Conservation (phyloP, 1,140 invertebrate genomes). For the Coenobita brevimanus region DNA sequence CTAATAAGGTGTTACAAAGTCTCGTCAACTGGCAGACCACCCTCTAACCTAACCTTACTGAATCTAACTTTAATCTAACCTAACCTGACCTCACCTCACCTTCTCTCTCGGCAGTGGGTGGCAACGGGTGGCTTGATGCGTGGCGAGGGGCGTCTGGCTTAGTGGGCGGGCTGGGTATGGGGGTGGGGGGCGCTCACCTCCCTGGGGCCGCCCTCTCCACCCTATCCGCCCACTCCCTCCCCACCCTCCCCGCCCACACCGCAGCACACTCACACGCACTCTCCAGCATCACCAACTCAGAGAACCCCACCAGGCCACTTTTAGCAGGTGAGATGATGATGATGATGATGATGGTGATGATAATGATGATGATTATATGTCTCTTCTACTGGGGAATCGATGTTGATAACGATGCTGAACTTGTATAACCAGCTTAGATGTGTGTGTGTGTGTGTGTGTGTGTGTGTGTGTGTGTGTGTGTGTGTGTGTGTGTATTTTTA, state of each 20-base stretch:
- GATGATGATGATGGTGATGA: no score
- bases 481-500: not conserved
- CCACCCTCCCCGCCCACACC: conserved; percentile 47
- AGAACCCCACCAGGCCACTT: conserved; percentile 36
- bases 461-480: conserved; percentile 39
- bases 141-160: conserved; percentile 53
- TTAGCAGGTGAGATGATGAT: conserved; percentile 36
- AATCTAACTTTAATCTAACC: not conserved
- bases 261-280: conserved; percentile 48
- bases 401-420: not conserved
- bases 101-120: conserved; percentile 41
- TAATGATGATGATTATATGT: no score
- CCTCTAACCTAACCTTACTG: no score
- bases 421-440: not conserved
- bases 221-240: conserved; percentile 54
- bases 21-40: no score
- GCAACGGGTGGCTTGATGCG: conserved; percentile 55
- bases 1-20: no score
- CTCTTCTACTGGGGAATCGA: no score
- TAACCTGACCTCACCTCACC: not conserved
- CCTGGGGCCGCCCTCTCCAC: conserved; percentile 45
- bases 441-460: conserved; percentile 26
- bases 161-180: conserved; percentile 46
- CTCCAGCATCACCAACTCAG: conserved; percentile 45
- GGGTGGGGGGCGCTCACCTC: conserved; percentile 44